Evolutionary conservation across 2,888 invertebrate genomes (phyloP).

Genomic region (Limnephilus marmoratus): DNA sequence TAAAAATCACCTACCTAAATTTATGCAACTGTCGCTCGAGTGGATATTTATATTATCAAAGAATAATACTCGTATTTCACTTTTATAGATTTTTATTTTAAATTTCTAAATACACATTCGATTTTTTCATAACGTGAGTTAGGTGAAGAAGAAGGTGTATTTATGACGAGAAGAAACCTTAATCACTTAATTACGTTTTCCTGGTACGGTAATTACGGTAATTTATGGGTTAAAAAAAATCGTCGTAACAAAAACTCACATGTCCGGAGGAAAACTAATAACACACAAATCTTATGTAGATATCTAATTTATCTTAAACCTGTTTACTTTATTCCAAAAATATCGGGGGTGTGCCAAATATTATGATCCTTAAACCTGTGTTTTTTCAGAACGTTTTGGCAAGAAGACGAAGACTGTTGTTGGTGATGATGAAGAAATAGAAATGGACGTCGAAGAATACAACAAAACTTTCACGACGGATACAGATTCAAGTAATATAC

Average conservation of each 20-base stretch:
- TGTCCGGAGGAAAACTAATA: neutral
- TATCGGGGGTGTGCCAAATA: neutral
- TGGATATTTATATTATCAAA: neutral
- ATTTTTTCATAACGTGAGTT: neutral
- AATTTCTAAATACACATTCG: neutral
- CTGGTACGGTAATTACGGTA: neutral
- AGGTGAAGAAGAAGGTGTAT: neutral
- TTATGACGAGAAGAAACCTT: neutral
- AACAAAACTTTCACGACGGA: conserved; percentile 47
- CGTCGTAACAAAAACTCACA: neutral
- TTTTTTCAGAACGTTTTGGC: conserved; percentile 61
- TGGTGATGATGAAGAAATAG: conserved; percentile 50
- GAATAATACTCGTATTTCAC: neutral
- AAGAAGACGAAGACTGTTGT: conserved; percentile 57
- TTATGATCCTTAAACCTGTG: conserved; percentile 35
- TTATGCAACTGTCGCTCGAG: too few species aligned
- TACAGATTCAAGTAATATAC: conserved; percentile 59
- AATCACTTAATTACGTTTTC: neutral
- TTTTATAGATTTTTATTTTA: neutral
- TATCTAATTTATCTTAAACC: neutral
- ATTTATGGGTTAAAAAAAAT: neutral
- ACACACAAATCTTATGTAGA: neutral
- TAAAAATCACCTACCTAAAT: too few species aligned
- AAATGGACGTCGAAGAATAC: conserved; percentile 8
- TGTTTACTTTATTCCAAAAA: neutral